Percentiles rank a stretch among this genome's conserved stretches.
These are phyloP conservation scores for Arenicola marina DNA, from an alignment of 2,888 invertebrate genomes.

Conservation along the genomic window DNA sequence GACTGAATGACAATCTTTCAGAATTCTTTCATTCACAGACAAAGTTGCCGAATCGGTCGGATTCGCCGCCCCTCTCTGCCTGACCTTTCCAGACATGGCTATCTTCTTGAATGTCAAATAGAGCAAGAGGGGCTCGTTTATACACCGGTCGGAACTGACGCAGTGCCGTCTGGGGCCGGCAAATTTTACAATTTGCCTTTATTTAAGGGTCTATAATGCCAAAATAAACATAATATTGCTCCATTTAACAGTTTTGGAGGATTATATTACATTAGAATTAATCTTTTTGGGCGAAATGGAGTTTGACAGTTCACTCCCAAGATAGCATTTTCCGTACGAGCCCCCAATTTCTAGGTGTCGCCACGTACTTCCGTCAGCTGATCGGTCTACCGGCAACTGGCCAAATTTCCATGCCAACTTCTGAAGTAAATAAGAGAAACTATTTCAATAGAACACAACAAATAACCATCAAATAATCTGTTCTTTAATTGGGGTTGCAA, in stretches of 20 bases:
- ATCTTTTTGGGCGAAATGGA: too few relatives aligned
- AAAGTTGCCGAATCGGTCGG: slow-evolving; percentile 59
- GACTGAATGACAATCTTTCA: slow-evolving; percentile 64
- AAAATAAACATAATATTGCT: background rate
- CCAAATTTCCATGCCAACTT: background rate
- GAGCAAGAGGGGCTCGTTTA: background rate
- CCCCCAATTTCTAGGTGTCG: background rate
- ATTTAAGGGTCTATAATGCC: background rate
- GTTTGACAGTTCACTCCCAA: too few relatives aligned
- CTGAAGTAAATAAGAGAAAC: background rate
- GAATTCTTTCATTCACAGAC: slow-evolving; percentile 64
- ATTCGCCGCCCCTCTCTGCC: slow-evolving; percentile 57
- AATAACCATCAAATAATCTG: background rate
- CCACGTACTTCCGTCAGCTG: slow-evolving; percentile 6
- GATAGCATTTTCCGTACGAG: background rate
- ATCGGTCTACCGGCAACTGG: slow-evolving; percentile 1
- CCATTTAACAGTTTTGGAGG: too few relatives aligned
- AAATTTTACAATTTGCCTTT: background rate
- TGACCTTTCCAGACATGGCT: slow-evolving; percentile 60
- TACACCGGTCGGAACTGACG: background rate
- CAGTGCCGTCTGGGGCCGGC: background rate
- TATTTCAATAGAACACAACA: background rate
- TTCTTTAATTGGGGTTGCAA: background rate
- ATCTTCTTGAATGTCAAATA: slow-evolving; percentile 3
- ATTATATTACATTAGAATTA: too few relatives aligned